Evolutionary conservation across 1,140 invertebrate species (phyloP), one percentile per base, ranked within the genome.

Genomic region (Ceratina australensis): DNA sequence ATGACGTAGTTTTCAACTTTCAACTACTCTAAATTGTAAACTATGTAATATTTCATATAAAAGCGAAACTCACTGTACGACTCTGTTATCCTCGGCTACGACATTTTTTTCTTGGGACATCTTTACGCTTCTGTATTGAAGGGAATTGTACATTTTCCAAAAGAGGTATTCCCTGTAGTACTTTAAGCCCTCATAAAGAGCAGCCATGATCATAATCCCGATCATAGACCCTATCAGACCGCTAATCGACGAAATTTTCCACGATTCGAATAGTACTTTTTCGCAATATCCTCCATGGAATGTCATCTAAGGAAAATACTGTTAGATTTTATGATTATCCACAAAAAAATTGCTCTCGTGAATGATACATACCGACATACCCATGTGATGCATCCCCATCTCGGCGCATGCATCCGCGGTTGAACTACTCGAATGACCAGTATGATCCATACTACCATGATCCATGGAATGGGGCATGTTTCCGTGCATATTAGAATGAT

Each of bases 151-250:
- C 0, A 96, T 95, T 91, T 95, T 96, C 96, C 96, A 97, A 87
- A 97, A 95, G 33, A 97, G 91, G 91, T 96, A 96, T 92, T 97
- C 96, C 79, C 96, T 95, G 87, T 97, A 98, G 92, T 97, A 98
- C 91, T 98, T 98, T 0, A 98, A 93, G 18, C 97, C 97, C 92
- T 98, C 98, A 89, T 98, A 98, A 20, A 98, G 92, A 13, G 97
- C 93, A 0, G 96, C 96, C 90, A 98, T 94, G 56, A 98, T 93
- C 87, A 98, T 96, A 54, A 98, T 96, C 42, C 95, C 96, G 59
- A 98, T 93, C 90, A 97, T 96, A 0, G 97, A 97, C 0, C 95
- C 96, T 50, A 98, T 93, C 72, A 98, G 93, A 47, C 96, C 95
- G 52, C 94, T 93, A n/a, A 95, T 91, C 4, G 94, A 95, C 15